These are phyloP conservation scores for Toxotes chatareus DNA, from an alignment of 2,113 vertebrate genomes.

Conservation along the genomic window DNA sequence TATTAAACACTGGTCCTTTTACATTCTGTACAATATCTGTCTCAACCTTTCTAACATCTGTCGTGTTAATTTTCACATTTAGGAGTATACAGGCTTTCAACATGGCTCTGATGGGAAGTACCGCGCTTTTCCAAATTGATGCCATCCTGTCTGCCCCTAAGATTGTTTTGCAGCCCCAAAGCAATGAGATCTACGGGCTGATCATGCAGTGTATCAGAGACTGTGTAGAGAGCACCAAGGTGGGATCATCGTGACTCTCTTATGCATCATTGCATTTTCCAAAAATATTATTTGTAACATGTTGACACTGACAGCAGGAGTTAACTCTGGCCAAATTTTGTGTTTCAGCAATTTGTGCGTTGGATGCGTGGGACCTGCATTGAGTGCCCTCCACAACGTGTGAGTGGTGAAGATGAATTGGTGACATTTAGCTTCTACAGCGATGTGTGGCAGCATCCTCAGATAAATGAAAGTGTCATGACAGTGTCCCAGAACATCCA, in stretches of 20 bases:
- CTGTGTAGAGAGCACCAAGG: slow-evolving; percentile 92
- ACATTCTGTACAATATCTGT: not conserved
- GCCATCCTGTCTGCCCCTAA: slow-evolving; percentile 87
- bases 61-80: slow-evolving; percentile 37
- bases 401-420: slow-evolving; percentile 81
- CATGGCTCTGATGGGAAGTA: slow-evolving; percentile 79
- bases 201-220: slow-evolving; percentile 85
- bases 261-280: not conserved
- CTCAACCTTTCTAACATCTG: not conserved
- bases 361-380: slow-evolving; percentile 95
- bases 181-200: slow-evolving; percentile 87
- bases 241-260: slow-evolving; percentile 45
- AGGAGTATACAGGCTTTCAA: slow-evolving; percentile 92
- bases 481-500: slow-evolving; percentile 87
- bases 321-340: not conserved
- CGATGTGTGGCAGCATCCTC: slow-evolving; percentile 87
- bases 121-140: slow-evolving; percentile 89
- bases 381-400: slow-evolving; percentile 88
- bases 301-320: not conserved
- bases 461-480: slow-evolving; percentile 84
- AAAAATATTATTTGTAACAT: not conserved
- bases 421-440: slow-evolving; percentile 87
- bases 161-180: slow-evolving; percentile 88
- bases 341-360: slow-evolving; percentile 88
- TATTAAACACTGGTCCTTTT: not conserved